These are phyloP conservation scores for Trichogramma pretiosum DNA, from an alignment of 1,140 invertebrate genomes.

Conservation along the genomic window DNA sequence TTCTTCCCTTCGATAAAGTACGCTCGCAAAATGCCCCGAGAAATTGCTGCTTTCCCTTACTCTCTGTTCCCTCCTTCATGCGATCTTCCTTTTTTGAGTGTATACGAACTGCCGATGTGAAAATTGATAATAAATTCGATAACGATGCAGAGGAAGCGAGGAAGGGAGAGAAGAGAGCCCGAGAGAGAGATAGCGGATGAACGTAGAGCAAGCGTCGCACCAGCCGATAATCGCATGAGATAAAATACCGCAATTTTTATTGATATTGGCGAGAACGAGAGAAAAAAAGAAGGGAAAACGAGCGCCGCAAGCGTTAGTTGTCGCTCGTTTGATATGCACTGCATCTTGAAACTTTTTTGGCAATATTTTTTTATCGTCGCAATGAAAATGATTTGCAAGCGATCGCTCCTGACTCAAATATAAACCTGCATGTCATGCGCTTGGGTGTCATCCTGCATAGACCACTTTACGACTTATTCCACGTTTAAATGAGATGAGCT, in stretches of 20 bases:
- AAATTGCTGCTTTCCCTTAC: constrained; percentile 42
- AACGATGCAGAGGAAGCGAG: constrained; percentile 18
- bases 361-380: not conserved
- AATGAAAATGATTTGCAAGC: not conserved
- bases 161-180: not conserved
- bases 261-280: constrained; percentile 14
- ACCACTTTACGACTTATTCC: too few species aligned
- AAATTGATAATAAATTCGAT: constrained; percentile 48
- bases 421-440: too few species aligned
- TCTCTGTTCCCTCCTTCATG: too few species aligned
- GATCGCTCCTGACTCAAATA: too few species aligned
- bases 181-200: not conserved
- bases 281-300: too few species aligned
- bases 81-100: too few species aligned
- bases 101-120: too few species aligned
- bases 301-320: too few species aligned
- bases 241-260: constrained; percentile 39
- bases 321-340: too few species aligned
- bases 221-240: constrained; percentile 34
- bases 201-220: constrained; percentile 2
- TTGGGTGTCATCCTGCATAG: too few species aligned
- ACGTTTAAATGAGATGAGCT: too few species aligned
- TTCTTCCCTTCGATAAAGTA: constrained; percentile 6
- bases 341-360: too few species aligned
- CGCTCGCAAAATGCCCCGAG: constrained; percentile 22